A percentile compares a stretch with the other conserved stretches of the same genome.
Conservation (phyloP, 2,888 invertebrate species). For the Molorchus minor region DNA sequence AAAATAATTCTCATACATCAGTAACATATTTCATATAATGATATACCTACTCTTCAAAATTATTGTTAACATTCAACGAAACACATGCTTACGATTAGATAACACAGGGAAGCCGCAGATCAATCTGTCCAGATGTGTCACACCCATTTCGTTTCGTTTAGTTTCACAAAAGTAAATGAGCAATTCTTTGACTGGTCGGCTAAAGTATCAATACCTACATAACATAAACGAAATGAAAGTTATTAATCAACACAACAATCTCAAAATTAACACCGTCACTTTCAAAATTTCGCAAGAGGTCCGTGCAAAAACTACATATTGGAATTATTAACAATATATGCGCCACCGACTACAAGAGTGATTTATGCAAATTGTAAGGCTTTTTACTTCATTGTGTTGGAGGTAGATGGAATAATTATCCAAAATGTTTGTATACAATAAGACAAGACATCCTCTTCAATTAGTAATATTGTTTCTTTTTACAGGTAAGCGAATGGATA, state of each 20-base stretch:
- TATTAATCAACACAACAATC: conserved; percentile 48
- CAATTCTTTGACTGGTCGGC: background rate
- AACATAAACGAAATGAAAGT: conserved; percentile 45
- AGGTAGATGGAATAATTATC: conserved; percentile 2
- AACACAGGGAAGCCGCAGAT: conserved; percentile 1
- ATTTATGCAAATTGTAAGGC: conserved; percentile 35
- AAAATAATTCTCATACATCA: no score
- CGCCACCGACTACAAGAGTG: conserved; percentile 23
- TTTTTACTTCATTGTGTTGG: conserved; percentile 21
- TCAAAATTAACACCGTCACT: conserved; percentile 49
- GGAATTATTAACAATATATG: conserved; percentile 34
- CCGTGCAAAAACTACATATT: conserved; percentile 27
- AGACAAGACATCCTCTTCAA: conserved; percentile 33
- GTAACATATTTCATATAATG: no score
- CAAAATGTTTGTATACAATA: conserved; percentile 37
- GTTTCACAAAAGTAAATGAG: conserved; percentile 17
- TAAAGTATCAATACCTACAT: conserved; percentile 19
- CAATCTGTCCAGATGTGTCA: conserved; percentile 12
- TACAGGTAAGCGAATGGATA: conserved; percentile 39
- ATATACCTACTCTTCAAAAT: no score
- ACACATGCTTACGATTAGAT: no score
- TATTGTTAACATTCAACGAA: background rate
- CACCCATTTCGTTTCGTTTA: conserved; percentile 12
- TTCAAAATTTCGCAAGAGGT: conserved; percentile 49
- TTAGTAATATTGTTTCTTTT: conserved; percentile 31